Conservation (phyloP, 2,888 invertebrate species). For the Dorcus parallelipipedus region DNA sequence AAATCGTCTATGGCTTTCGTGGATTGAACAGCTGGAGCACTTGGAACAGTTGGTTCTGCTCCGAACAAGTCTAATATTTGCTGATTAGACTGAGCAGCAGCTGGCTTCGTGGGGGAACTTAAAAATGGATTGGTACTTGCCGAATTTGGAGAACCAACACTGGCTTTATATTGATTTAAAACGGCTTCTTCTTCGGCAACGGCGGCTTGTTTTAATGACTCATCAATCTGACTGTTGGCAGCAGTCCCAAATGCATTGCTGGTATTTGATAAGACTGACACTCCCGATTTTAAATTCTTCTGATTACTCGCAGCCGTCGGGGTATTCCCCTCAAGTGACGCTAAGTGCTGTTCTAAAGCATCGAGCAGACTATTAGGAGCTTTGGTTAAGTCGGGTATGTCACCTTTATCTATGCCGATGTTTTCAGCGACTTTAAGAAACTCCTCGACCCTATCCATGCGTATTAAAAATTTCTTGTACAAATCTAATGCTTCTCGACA, state of each 20-base stretch:
- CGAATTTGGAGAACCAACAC: conserved; percentile 72
- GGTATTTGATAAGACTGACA: conserved; percentile 83
- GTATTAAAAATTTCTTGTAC: conserved; percentile 97
- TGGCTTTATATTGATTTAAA: conserved; percentile 92
- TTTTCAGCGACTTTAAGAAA: conserved; percentile 89
- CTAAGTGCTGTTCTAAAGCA: conserved; percentile 95
- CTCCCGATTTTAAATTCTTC: conserved; percentile 86
- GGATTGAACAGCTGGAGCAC: conserved; percentile 42
- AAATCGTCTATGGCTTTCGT: conserved; percentile 83
- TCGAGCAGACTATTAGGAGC: conserved; percentile 97
- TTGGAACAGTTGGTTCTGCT: conserved; percentile 50
- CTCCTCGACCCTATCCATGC: conserved; percentile 98
- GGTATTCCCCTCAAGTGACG: conserved; percentile 89
- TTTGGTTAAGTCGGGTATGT: conserved; percentile 97
- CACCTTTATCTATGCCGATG: conserved; percentile 98
- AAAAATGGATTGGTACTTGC: conserved; percentile 83
- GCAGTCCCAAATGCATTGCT: conserved; percentile 86
- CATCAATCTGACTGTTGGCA: conserved; percentile 77
- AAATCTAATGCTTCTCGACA: conserved; percentile 97
- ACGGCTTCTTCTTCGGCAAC: conserved; percentile 95
- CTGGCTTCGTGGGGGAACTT: conserved; percentile 58
- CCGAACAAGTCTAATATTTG: conserved; percentile 82
- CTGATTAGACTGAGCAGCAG: conserved; percentile 40
- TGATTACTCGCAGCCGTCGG: conserved; percentile 84
- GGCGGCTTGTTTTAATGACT: conserved; percentile 79